Conservation (phyloP, 2,113 vertebrate genomes). For the Osmerus eperlanus region DNA sequence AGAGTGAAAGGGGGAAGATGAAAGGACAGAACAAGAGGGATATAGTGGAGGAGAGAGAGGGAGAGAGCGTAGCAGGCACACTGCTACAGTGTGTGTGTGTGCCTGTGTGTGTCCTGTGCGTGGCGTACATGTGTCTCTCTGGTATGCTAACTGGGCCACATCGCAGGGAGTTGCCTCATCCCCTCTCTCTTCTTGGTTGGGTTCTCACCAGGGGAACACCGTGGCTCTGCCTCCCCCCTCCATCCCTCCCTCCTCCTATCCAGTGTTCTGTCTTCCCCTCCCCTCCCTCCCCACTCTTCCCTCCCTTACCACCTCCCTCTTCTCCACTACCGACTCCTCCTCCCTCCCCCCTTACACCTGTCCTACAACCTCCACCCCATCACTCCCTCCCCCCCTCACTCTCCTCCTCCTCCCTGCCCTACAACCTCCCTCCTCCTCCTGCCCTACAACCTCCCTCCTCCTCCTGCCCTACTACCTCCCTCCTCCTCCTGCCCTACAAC, state of each 20-base stretch:
- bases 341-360: not conserved
- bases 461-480: not conserved
- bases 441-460: not conserved
- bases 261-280: not conserved
- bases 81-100: not conserved
- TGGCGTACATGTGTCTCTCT: constrained; percentile 11
- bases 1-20: not conserved
- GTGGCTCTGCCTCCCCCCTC: not conserved
- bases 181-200: constrained; percentile 36
- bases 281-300: too few relatives aligned
- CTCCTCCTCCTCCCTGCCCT: not conserved
- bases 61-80: constrained; percentile 4
- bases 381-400: not conserved
- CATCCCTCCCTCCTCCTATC: not conserved
- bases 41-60: not conserved
- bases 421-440: not conserved
- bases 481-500: not conserved
- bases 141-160: constrained; percentile 32
- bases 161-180: constrained; percentile 38
- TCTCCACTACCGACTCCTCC: too few relatives aligned
- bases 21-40: not conserved
- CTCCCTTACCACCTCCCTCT: too few relatives aligned
- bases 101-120: too few relatives aligned
- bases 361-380: not conserved
- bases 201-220: constrained; percentile 40